These are phyloP conservation scores for Sparidentex hasta DNA, from an alignment of 2,797 vertebrate genomes.

Conservation along the genomic window DNA sequence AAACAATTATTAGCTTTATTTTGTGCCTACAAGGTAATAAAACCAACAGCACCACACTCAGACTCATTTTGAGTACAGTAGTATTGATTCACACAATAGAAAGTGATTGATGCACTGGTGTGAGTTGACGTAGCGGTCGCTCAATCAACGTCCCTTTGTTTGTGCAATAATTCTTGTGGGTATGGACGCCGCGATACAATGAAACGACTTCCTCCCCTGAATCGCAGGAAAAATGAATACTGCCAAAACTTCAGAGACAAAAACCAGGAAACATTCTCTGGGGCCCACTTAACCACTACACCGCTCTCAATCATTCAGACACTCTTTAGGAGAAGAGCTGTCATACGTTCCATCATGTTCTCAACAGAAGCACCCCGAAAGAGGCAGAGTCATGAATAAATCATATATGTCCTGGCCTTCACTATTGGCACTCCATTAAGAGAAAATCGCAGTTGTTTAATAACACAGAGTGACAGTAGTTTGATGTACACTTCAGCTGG, in stretches of 20 bases:
- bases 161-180: constrained; percentile 21
- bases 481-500: constrained; percentile 58
- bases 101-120: constrained; percentile 13
- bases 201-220: constrained; percentile 30
- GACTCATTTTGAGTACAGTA: neutral
- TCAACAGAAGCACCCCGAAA: constrained; percentile 76
- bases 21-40: neutral
- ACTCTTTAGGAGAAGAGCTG: constrained; percentile 72
- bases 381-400: constrained; percentile 78
- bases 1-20: constrained; percentile 1
- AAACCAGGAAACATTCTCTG: constrained; percentile 58
- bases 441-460: constrained; percentile 67
- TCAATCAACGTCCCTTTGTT: constrained; percentile 51
- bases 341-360: constrained; percentile 75
- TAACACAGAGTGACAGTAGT: constrained; percentile 56
- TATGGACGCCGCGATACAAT: constrained; percentile 14
- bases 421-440: constrained; percentile 59
- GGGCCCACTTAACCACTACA: constrained; percentile 69
- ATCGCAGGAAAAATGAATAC: constrained; percentile 48
- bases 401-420: constrained; percentile 63
- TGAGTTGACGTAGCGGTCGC: neutral
- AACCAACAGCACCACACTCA: neutral
- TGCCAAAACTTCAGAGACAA: constrained; percentile 63
- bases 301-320: constrained; percentile 70
- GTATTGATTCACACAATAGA: neutral